Evolutionary conservation across 2,113 vertebrate species (phyloP), one percentile per base, ranked within the genome.

Genomic region (Tyto alba): DNA sequence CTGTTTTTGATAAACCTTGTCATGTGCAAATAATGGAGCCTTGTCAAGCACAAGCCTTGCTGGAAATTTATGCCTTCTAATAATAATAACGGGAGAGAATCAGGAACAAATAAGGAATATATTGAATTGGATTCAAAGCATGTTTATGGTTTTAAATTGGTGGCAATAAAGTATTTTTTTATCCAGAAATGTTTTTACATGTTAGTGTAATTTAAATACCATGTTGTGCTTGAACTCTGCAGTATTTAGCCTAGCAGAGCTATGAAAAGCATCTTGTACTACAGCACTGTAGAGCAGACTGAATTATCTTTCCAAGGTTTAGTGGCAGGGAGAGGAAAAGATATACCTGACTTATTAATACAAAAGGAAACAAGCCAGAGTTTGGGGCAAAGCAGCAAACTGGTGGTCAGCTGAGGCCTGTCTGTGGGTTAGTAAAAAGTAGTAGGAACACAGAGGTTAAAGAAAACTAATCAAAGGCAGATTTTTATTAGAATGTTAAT

Each of bases 1-100:
- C 97, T 98, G 98, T 85, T 98, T 98, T 97, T 98, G 98, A 98
- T 98, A 98, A 98, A 98, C 96, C 96, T 98, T 98, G 98, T 98
- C 98, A 98, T 98, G 98, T 98, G 98, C 98, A 98, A 98, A 98
- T 98, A 98, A 98, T 97, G 97, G 97, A 97, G 93, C 95, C 97
- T 97, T 98, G 98, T 98, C 98, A 98, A 90, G 97, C 92, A 96
- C 90, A 96, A 96, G 92, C 82, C 94, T 96, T 94, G 93, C 88
- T 98, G 94, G 95, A 97, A 98, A 98, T 98, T 98, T 98, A 98
- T 98, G 97, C 89, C 91, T 97, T 97, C 97, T 98, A 98, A 98
- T 98, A 98, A 98, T 97, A 98, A 97, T 94, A 90, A 91, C 27
- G 43, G 93, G 95, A 89, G 82, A 98, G 97, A 98, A 97, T 97